These are phyloP conservation scores for Dinomys branickii DNA, from an alignment of 2,113 vertebrate species.

Conservation along the genomic window DNA sequence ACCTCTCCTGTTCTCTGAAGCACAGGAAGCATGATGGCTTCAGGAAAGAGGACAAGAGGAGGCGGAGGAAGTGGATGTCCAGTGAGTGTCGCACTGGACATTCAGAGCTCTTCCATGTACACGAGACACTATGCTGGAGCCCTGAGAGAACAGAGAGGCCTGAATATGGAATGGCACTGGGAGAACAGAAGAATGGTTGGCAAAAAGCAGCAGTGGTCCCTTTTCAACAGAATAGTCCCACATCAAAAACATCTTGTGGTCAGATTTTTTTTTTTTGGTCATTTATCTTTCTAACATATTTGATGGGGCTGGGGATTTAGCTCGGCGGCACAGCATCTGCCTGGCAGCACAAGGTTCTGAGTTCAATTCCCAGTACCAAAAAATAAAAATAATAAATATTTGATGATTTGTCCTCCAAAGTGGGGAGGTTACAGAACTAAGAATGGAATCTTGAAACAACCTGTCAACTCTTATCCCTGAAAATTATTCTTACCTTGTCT, in stretches of 20 bases:
- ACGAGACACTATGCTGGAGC: neutral
- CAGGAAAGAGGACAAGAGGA: neutral
- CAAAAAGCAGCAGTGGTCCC: neutral
- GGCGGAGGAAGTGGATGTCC: neutral
- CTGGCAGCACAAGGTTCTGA: too few species aligned
- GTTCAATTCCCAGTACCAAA: too few species aligned
- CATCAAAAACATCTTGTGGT: neutral
- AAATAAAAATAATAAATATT: neutral
- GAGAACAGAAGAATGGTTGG: neutral
- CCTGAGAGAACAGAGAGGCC: neutral
- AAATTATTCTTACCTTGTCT: slow-evolving; percentile 5
- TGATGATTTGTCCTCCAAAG: slow-evolving; percentile 4
- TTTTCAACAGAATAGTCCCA: neutral
- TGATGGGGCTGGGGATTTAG: neutral
- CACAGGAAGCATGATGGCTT: neutral
- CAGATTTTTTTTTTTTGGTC: neutral
- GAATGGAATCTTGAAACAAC: neutral
- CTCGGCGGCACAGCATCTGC: too few species aligned
- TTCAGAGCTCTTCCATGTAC: neutral
- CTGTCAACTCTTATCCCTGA: neutral
- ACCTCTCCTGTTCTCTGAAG: neutral
- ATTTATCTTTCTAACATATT: slow-evolving; percentile 24
- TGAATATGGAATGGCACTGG: neutral
- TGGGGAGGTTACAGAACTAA: neutral
- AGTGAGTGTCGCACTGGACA: too few species aligned